Evolutionary conservation across 2,888 invertebrate species (phyloP).

Genomic region (Norana najaformis): DNA sequence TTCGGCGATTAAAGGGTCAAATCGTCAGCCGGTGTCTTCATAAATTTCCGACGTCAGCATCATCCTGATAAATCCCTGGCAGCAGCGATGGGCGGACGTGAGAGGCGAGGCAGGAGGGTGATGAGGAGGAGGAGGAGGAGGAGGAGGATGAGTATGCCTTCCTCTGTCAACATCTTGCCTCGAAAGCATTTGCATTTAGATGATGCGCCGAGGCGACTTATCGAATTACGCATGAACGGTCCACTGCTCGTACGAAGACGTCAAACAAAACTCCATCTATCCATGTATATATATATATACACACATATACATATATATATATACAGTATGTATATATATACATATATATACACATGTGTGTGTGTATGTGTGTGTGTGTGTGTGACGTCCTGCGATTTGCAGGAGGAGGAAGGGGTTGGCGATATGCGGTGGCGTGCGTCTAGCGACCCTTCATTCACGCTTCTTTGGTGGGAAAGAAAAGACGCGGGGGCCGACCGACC

Average conservation of each 20-base stretch:
- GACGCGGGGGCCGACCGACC: background rate
- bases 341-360: background rate
- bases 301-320: background rate
- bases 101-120: background rate
- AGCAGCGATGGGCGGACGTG: background rate
- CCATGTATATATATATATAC: background rate
- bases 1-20: background rate
- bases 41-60: background rate
- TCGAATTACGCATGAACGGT: constrained; percentile 6
- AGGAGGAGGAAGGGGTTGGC: background rate
- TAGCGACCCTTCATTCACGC: background rate
- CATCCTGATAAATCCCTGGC: background rate
- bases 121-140: background rate
- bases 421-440: background rate
- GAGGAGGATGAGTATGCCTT: background rate
- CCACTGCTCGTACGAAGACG: background rate
- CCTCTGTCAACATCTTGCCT: constrained; percentile 17
- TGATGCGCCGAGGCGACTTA: constrained; percentile 16
- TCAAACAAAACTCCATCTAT: background rate
- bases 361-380: no score
- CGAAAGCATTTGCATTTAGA: constrained; percentile 26
- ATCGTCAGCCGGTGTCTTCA: background rate
- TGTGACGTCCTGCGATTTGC: background rate
- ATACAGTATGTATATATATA: background rate
- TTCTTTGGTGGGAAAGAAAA: background rate